Percentiles rank a stretch among this genome's conserved stretches.
Evolutionary conservation across 2,888 invertebrate genomes (phyloP).

Genomic region (Aphidius colemani): DNA sequence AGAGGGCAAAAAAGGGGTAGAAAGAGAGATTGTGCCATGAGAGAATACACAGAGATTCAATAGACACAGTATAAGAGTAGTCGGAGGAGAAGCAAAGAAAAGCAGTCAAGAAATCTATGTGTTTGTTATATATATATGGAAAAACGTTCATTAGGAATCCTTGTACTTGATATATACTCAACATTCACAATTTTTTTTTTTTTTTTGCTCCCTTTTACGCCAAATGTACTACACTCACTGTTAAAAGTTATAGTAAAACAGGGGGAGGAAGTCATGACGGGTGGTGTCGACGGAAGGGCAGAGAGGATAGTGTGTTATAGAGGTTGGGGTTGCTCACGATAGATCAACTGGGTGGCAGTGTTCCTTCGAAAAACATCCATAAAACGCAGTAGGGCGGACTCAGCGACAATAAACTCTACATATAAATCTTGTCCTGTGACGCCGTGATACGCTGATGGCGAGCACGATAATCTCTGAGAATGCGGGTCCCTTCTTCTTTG

Average conservation of each 20-base stretch:
- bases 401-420: constrained; percentile 62
- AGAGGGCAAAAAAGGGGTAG: constrained; percentile 32
- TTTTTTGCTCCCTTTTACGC: constrained; percentile 25
- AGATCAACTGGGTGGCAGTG: constrained; percentile 59
- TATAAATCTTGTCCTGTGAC: constrained; percentile 61
- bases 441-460: constrained; percentile 61
- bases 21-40: constrained; percentile 11
- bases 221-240: too few relatives aligned
- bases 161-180: constrained; percentile 29
- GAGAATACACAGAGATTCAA: constrained; percentile 25
- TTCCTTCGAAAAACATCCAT: constrained; percentile 62
- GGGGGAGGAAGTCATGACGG: background rate
- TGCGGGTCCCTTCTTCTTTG: constrained; percentile 55
- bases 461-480: constrained; percentile 61
- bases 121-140: too few relatives aligned
- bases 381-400: constrained; percentile 62
- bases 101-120: too few relatives aligned
- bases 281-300: background rate
- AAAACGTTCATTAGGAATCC: constrained; percentile 51
- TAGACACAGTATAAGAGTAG: too few relatives aligned
- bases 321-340: constrained; percentile 50
- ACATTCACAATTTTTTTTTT: constrained; percentile 12
- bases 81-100: too few relatives aligned
- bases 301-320: constrained; percentile 34
- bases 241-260: too few relatives aligned